Evolutionary conservation across 2,888 invertebrate genomes (phyloP).

Genomic region (Apoda limacodes): DNA sequence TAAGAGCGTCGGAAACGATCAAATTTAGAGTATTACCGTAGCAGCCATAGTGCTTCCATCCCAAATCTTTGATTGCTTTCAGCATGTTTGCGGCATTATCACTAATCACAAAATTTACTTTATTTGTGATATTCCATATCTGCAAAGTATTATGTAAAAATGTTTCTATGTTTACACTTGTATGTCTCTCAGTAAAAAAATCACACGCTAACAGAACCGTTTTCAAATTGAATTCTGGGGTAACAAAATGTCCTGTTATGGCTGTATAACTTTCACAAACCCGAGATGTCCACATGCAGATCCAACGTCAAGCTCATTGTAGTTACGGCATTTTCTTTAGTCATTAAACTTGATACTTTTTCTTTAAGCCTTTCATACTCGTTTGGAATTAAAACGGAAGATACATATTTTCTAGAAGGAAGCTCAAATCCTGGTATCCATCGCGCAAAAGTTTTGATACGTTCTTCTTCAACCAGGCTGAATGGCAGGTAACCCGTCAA

Average conservation of each 20-base stretch:
- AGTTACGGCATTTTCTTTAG: too few relatives aligned
- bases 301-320: too few relatives aligned
- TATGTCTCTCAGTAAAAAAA: conserved; percentile 19
- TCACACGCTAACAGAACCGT: conserved; percentile 21
- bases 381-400: too few relatives aligned
- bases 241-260: conserved; percentile 24
- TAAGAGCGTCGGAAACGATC: conserved; percentile 16
- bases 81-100: conserved; percentile 27
- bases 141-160: conserved; percentile 14
- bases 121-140: conserved; percentile 14
- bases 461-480: too few relatives aligned
- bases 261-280: conserved; percentile 20
- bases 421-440: too few relatives aligned
- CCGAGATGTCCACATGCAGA: conserved; percentile 25
- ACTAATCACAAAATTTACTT: conserved; percentile 23
- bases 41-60: conserved; percentile 20
- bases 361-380: too few relatives aligned
- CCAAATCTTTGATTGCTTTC: conserved; percentile 17
- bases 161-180: conserved; percentile 18
- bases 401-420: too few relatives aligned
- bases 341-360: too few relatives aligned
- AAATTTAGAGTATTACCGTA: conserved; percentile 22
- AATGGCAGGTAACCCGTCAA: too few relatives aligned
- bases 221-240: conserved; percentile 18
- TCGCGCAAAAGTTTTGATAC: too few relatives aligned